Evolutionary conservation across 2,113 vertebrate genomes (phyloP).

Genomic region (Lophura nycthemera): DNA sequence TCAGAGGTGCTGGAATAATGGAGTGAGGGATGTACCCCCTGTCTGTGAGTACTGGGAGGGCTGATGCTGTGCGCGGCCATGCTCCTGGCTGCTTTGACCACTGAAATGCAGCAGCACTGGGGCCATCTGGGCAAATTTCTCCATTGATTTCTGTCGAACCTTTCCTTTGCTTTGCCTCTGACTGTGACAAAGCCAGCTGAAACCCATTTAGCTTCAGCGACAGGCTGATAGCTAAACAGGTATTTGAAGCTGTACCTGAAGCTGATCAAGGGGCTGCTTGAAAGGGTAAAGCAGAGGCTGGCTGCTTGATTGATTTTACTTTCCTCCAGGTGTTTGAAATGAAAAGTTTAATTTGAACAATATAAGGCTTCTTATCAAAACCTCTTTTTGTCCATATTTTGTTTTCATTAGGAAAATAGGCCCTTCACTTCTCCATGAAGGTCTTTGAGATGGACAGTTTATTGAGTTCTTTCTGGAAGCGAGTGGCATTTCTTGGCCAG

Average conservation of each 20-base stretch:
- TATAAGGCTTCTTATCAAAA: no score
- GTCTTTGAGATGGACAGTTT: no score
- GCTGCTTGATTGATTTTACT: no score
- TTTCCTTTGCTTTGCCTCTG: background rate
- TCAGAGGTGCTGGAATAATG: background rate
- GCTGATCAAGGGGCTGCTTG: no score
- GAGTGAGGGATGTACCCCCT: background rate
- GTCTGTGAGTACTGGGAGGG: conserved; percentile 6
- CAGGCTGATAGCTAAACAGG: background rate
- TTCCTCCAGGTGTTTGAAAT: no score
- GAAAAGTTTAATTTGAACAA: no score
- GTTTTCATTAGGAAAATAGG: no score
- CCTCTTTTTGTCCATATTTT: no score
- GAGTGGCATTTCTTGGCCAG: background rate
- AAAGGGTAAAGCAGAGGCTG: no score
- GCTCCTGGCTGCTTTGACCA: background rate
- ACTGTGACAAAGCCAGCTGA: background rate
- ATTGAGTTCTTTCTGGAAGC: background rate
- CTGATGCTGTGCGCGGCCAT: background rate
- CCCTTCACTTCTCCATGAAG: no score
- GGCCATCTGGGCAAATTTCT: background rate
- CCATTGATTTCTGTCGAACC: background rate
- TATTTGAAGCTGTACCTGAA: background rate
- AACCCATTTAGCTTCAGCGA: background rate
- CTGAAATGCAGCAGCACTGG: background rate